These are phyloP conservation scores for Pelodiscus sinensis DNA, from an alignment of 2,113 vertebrate species.

Conservation along the genomic window DNA sequence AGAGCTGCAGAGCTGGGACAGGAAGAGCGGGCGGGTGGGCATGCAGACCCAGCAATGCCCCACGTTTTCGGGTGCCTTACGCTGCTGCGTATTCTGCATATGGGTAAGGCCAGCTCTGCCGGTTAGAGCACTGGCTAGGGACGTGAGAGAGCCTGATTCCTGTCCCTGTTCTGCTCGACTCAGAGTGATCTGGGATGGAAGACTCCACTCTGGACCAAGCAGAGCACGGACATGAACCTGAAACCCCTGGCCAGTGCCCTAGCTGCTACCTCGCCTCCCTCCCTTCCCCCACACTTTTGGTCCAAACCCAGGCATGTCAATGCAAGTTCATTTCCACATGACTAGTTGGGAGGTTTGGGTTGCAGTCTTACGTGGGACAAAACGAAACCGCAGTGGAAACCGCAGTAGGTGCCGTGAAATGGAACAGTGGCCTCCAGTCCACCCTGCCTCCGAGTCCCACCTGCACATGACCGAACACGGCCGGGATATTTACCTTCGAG, in stretches of 20 bases:
- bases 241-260: not conserved
- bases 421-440: not conserved
- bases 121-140: not conserved
- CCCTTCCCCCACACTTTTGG: not conserved
- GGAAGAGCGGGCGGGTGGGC: no score
- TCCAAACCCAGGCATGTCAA: not conserved
- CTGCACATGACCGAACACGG: not conserved
- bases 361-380: not conserved
- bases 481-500: slow-evolving; percentile 80
- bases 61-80: no score
- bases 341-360: not conserved
- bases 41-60: no score
- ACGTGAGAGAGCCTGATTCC: not conserved
- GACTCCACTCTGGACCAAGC: not conserved
- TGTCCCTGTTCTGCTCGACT: not conserved
- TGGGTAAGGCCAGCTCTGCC: no score
- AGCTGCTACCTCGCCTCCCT: not conserved
- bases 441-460: not conserved
- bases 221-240: not conserved
- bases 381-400: not conserved
- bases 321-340: not conserved
- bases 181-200: not conserved
- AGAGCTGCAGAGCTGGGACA: no score
- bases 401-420: not conserved
- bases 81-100: no score